phyloP scores from a whole-genome alignment of 2,113 vertebrate genomes.

The Erpornis zantholeuca region DNA sequence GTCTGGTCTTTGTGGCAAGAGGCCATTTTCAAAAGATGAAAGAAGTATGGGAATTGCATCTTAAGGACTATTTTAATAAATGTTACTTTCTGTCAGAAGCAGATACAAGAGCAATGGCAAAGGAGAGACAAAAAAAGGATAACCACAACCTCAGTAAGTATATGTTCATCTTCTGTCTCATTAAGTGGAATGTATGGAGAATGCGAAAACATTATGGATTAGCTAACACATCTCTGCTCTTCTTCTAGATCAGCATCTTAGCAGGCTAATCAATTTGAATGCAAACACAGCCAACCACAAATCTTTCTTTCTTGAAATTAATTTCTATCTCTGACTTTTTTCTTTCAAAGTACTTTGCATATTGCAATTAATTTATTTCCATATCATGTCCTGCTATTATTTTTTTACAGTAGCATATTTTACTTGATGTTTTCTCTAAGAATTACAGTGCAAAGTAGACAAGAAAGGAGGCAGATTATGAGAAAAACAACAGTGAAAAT shows the following conservation, averaged over 20 bases:
- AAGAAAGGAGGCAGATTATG: background rate
- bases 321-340: background rate
- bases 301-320: background rate
- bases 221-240: background rate
- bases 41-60: background rate
- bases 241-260: background rate
- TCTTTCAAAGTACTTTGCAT: background rate
- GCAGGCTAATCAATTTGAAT: background rate
- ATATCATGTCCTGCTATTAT: background rate
- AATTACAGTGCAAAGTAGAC: background rate
- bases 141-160: conserved; percentile 97
- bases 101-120: conserved; percentile 89
- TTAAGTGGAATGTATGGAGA: background rate
- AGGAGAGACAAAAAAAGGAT: conserved; percentile 98
- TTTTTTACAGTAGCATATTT: background rate
- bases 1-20: background rate
- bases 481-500: background rate
- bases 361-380: background rate
- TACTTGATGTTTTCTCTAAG: background rate
- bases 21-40: background rate
- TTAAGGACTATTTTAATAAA: conserved; percentile 41
- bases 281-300: background rate
- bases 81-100: conserved; percentile 80
- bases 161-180: background rate
- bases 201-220: background rate